A percentile compares a stretch with the other conserved stretches of the same genome.
Evolutionary conservation across 1,140 invertebrate species (phyloP).

Genomic region (Drosophila tropicalis): DNA sequence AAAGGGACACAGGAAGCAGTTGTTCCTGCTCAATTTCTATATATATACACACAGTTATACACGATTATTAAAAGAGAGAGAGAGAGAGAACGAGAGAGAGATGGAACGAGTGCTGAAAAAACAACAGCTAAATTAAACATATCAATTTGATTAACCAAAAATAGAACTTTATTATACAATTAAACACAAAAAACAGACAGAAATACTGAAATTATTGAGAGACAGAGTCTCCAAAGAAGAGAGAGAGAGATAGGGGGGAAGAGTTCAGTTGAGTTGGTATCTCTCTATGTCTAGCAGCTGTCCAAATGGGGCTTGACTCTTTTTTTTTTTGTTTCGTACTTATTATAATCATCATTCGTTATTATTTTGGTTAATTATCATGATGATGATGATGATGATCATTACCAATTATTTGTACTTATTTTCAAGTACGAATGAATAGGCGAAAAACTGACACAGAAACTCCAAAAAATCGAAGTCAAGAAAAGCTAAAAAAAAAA

Average conservation of each 20-base stretch:
- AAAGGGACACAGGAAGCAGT: not conserved
- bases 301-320: slow-evolving; percentile 31
- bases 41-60: too few species aligned
- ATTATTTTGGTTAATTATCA: not conserved
- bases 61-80: not conserved
- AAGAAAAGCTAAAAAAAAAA: not conserved
- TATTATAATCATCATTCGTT: slow-evolving; percentile 1
- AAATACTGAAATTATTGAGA: not conserved
- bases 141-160: slow-evolving; percentile 66
- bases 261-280: not conserved
- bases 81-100: not conserved
- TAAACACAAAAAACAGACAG: slow-evolving; percentile 46
- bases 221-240: not conserved
- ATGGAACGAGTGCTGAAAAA: too few species aligned
- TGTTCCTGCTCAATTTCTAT: not conserved
- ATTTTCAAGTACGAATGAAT: slow-evolving; percentile 15
- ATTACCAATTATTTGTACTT: slow-evolving; percentile 11
- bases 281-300: slow-evolving; percentile 37
- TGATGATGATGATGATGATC: not conserved
- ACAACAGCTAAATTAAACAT: slow-evolving; percentile 39
- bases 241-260: not conserved
- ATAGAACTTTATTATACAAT: slow-evolving; percentile 75
- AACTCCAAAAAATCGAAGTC: slow-evolving; percentile 17
- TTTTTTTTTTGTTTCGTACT: slow-evolving; percentile 1
- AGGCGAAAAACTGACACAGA: slow-evolving; percentile 26